Conservation (phyloP, 1,140 invertebrate species). For the Drosophila lini region DNA sequence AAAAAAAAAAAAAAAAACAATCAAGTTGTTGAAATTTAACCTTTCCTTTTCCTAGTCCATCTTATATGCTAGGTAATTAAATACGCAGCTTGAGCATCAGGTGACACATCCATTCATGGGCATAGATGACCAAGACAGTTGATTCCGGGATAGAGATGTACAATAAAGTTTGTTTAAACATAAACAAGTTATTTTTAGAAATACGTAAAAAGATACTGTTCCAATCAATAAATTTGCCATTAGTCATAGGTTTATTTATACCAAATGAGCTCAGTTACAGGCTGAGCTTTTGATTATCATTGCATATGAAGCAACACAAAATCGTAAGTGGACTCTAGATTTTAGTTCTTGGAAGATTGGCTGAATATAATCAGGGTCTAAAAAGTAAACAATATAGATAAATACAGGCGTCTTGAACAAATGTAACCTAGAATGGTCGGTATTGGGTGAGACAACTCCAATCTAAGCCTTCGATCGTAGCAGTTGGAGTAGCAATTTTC, state of each 20-base stretch:
- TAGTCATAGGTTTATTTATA: not conserved
- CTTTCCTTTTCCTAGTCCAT: not conserved
- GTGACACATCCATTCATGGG: not conserved
- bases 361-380: not conserved
- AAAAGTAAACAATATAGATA: not conserved
- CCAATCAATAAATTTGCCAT: not conserved
- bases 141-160: not conserved
- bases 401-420: too few species aligned
- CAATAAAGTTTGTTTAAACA: not conserved
- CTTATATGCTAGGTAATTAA: not conserved
- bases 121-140: not conserved
- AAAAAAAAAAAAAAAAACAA: not conserved
- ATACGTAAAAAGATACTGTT: not conserved
- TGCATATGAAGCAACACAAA: not conserved
- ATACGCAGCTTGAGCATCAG: not conserved
- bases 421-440: too few species aligned
- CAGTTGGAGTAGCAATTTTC: too few species aligned
- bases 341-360: not conserved
- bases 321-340: not conserved
- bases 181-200: not conserved
- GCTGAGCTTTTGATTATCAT: not conserved
- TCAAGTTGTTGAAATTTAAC: not conserved
- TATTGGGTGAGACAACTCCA: too few species aligned
- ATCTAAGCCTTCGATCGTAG: too few species aligned
- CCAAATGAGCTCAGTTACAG: not conserved